phyloP scores from a whole-genome alignment of 2,113 vertebrate genomes.

The Aptenodytes patagonicus region DNA sequence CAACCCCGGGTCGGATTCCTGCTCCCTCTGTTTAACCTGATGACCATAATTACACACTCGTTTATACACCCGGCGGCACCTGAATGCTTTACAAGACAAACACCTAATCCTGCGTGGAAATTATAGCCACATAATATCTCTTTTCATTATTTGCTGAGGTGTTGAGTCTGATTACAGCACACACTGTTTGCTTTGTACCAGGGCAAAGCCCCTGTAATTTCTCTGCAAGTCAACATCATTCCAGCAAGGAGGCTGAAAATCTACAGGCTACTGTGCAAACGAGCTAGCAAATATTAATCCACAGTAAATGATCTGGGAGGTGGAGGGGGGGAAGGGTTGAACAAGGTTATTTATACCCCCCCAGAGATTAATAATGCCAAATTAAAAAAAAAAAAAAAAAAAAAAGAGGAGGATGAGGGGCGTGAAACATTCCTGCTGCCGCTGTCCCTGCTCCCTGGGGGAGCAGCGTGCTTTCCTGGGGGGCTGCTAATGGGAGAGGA shows the following conservation, averaged over 20 bases:
- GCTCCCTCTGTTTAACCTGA: slow-evolving; percentile 26
- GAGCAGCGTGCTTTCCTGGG: background rate
- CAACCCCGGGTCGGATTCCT: background rate
- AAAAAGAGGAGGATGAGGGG: background rate
- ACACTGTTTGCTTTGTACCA: slow-evolving; percentile 43
- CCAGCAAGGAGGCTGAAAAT: slow-evolving; percentile 14
- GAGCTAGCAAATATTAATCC: slow-evolving; percentile 52
- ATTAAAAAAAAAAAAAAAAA: background rate
- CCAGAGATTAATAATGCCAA: background rate
- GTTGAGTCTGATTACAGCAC: slow-evolving; percentile 50
- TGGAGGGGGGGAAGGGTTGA: slow-evolving; percentile 5
- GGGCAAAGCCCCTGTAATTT: slow-evolving; percentile 33
- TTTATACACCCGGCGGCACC: slow-evolving; percentile 13
- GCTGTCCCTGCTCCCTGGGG: background rate
- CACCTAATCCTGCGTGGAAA: slow-evolving; percentile 40
- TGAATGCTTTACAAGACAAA: slow-evolving; percentile 47
- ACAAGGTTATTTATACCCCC: slow-evolving; percentile 6
- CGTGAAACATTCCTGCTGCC: background rate
- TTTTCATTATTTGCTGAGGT: slow-evolving; percentile 37
- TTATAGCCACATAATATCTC: slow-evolving; percentile 29
- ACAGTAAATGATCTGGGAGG: background rate
- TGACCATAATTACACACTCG: slow-evolving; percentile 33
- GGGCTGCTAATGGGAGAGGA: background rate
- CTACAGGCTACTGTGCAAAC: slow-evolving; percentile 57
- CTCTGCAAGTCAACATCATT: slow-evolving; percentile 40